Evolutionary conservation across 2,888 invertebrate genomes (phyloP), one percentile per base, ranked within the genome.

Genomic region (Branchipolynoe longqiensis): DNA sequence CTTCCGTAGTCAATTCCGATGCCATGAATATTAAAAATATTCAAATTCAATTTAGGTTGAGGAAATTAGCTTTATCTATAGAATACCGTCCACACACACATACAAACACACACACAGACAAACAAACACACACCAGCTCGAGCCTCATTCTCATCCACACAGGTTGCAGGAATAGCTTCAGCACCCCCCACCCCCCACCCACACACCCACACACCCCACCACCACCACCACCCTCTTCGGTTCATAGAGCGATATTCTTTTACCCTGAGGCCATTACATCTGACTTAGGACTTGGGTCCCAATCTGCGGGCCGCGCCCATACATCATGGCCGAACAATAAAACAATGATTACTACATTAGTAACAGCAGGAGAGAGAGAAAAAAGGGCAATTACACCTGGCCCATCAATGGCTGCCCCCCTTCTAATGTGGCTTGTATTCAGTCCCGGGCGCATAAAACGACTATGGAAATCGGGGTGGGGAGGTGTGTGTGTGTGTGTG

Each of bases 341-440:
- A 69, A 69, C 69, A 69, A 69, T 69, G 69, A 69, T 69, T 69
- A 69, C 36, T 38, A 38, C 69, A 69, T 69, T 69, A 69, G 69
- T 38, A 69, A 69, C 33, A 12, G 69, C 69, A 22, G 22, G 56
- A 69, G 38, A 69, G 38, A 69, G 38, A 22, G 22, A 25, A 69
- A 69, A 69, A 69, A 69, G 38, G 69, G 69, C 38, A 69, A 69
- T 69, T 69, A 33, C 69, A 69, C 69, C 69, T 69, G 14, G 69
- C 69, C 38, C 38, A 14, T 38, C 33, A 69, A 69, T 38, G 69
- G 38, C 69, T 0, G 36, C n/a, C 36, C n/a, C n/a, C n/a, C n/a
- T 33, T 69, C 69, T 69, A 69, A 69, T 69, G 69, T 69, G 69
- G 69, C 36, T 69, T 69, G 69, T 69, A 69, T 69, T 69, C 36